phyloP scores from a whole-genome alignment of 1,140 invertebrate genomes.

The Phymastichus coffea region DNA sequence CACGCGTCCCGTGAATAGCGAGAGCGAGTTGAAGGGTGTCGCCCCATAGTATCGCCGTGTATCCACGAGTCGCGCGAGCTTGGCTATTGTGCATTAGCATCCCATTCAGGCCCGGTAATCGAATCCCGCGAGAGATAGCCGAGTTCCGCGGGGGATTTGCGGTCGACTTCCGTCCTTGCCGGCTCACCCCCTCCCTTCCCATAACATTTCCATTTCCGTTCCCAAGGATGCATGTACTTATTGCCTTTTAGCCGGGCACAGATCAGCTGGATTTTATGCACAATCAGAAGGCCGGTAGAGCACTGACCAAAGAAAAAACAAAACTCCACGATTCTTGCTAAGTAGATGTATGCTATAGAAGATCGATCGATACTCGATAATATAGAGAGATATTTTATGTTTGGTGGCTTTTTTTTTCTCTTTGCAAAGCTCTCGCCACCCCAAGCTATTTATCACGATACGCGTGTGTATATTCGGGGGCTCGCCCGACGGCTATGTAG shows the following conservation, averaged over 20 bases:
- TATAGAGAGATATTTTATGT: conserved; percentile 6
- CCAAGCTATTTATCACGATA: conserved; percentile 41
- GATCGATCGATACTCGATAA: conserved; percentile 25
- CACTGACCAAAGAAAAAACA: too few species aligned
- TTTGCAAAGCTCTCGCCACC: conserved; percentile 5
- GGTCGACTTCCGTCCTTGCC: conserved; percentile 49
- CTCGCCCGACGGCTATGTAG: conserved; percentile 30
- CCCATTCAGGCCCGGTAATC: conserved; percentile 55
- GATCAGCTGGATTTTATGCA: conserved; percentile 5
- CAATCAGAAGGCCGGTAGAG: too few species aligned
- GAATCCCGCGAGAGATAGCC: conserved; percentile 52
- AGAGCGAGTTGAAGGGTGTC: conserved; percentile 2
- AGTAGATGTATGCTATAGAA: too few species aligned
- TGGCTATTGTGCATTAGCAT: conserved; percentile 59
- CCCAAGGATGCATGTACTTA: neutral
- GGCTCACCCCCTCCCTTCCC: conserved; percentile 6
- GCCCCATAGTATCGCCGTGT: conserved; percentile 2
- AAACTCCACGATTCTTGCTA: too few species aligned
- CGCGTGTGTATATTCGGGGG: conserved; percentile 33
- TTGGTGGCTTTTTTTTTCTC: conserved; percentile 12
- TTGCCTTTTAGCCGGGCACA: too few species aligned
- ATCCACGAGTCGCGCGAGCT: too few species aligned
- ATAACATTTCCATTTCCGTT: conserved; percentile 22
- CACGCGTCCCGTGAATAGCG: conserved; percentile 2
- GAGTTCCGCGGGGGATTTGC: conserved; percentile 52